Evolutionary conservation across 2,797 vertebrate genomes (phyloP).

Genomic region (Rhodeus uyekii): DNA sequence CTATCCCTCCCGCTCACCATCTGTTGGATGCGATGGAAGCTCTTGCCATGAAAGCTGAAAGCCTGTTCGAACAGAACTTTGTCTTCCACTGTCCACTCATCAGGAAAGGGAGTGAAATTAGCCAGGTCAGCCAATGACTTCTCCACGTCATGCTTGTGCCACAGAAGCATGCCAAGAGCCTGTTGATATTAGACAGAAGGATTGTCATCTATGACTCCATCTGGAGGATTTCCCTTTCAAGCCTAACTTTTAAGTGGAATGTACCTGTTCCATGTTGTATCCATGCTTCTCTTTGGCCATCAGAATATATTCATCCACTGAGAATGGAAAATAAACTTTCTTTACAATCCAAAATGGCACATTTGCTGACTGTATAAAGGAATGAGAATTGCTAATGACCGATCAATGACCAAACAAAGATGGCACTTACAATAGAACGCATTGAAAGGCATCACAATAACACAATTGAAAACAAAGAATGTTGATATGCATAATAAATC

Average conservation of each 20-base stretch:
- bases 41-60: constrained; percentile 94
- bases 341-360: neutral
- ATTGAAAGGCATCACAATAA: neutral
- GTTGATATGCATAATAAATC: neutral
- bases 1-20: constrained; percentile 77
- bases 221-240: neutral
- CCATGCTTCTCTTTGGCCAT: constrained; percentile 96
- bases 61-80: constrained; percentile 94
- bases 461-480: neutral
- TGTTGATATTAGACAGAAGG: constrained; percentile 51
- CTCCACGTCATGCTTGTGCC: constrained; percentile 94
- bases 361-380: neutral
- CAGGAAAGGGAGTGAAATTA: constrained; percentile 93
- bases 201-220: neutral
- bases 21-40: constrained; percentile 94
- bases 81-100: constrained; percentile 94
- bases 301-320: constrained; percentile 92
- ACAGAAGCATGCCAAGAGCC: constrained; percentile 92
- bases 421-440: neutral
- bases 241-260: neutral
- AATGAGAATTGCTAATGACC: neutral
- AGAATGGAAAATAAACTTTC: neutral
- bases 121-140: constrained; percentile 89
- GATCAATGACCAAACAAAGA: neutral
- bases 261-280: constrained; percentile 94